Evolutionary conservation across 1,140 invertebrate genomes (phyloP).

Genomic region (Eciton burchellii): DNA sequence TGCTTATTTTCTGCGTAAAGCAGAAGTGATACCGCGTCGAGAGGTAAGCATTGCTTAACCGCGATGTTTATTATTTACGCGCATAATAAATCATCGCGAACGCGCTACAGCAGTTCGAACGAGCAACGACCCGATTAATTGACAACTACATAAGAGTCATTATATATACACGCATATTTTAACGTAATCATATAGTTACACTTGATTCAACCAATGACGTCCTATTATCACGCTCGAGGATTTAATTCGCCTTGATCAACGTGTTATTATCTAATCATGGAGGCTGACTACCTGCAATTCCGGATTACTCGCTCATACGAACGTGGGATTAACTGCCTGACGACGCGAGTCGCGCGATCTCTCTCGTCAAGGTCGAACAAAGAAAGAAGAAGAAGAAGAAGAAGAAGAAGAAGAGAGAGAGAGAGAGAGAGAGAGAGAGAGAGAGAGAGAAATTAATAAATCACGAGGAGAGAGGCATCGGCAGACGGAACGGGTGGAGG

Average conservation of each 20-base stretch:
- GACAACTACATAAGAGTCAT: constrained; percentile 51
- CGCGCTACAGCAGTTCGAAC: constrained; percentile 2
- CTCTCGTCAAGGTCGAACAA: background rate
- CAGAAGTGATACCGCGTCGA: background rate
- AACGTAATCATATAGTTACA: constrained; percentile 46
- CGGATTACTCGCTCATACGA: constrained; percentile 33
- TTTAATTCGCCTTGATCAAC: constrained; percentile 54
- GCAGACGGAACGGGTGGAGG: no score
- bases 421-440: no score
- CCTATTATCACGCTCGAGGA: constrained; percentile 47
- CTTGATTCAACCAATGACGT: constrained; percentile 53
- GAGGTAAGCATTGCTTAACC: constrained; percentile 25
- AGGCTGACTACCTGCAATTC: constrained; percentile 33
- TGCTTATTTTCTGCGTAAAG: background rate
- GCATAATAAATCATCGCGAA: constrained; percentile 35
- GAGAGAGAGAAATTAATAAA: no score
- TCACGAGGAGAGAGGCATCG: no score
- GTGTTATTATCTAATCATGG: constrained; percentile 42
- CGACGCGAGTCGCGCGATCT: background rate
- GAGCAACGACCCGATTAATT: constrained; percentile 45
- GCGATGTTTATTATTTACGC: constrained; percentile 22
- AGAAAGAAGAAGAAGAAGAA: no score
- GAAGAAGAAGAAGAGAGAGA: no score
- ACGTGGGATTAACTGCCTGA: no score
- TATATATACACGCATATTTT: constrained; percentile 40